Conservation (phyloP, 2,113 vertebrate genomes). For the Vulpes lagopus region DNA sequence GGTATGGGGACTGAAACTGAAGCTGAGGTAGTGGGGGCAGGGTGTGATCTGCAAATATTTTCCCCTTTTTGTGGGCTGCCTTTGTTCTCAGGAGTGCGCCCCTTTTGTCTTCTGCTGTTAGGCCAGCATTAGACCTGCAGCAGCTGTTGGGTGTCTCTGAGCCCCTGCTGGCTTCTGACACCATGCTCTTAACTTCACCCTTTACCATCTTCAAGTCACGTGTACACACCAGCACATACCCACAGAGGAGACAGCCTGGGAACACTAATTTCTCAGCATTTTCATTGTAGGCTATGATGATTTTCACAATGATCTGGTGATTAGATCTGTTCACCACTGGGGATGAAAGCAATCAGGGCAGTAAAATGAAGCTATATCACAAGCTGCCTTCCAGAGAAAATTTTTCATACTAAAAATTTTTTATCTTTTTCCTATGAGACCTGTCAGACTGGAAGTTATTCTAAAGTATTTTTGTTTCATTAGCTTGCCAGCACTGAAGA, state of each 20-base stretch:
- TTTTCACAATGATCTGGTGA: neutral
- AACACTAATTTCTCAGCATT: neutral
- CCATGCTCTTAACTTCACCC: neutral
- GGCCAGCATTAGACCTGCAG: neutral
- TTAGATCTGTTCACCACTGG: neutral
- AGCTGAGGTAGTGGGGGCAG: neutral
- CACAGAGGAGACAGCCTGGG: neutral
- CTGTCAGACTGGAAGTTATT: neutral
- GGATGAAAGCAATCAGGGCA: neutral
- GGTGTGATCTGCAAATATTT: neutral
- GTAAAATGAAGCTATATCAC: neutral
- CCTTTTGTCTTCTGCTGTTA: neutral
- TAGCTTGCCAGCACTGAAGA: neutral
- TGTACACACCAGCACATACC: neutral
- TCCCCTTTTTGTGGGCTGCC: neutral
- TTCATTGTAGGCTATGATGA: neutral
- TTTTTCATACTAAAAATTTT: neutral
- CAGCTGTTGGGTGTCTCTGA: neutral
- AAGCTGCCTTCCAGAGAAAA: neutral
- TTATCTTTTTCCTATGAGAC: neutral
- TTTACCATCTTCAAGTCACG: neutral
- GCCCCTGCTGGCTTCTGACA: neutral
- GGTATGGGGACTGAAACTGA: neutral
- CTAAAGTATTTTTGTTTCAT: neutral
- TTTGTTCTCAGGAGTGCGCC: neutral